These are phyloP conservation scores for Tetramorium parvispinum DNA, from an alignment of 1,140 invertebrate species.

Conservation along the genomic window DNA sequence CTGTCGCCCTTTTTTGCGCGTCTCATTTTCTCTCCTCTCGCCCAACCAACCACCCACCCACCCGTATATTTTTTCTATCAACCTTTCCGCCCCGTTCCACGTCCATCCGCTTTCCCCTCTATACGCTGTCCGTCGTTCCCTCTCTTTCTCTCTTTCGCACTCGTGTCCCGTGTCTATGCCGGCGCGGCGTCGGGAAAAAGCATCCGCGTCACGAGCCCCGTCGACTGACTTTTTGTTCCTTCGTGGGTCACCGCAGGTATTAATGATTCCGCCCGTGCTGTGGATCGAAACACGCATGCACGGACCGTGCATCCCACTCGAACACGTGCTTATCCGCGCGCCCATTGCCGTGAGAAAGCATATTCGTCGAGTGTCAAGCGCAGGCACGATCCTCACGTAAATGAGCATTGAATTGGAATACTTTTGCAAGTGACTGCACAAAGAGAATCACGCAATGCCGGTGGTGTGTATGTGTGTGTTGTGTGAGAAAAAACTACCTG, in stretches of 20 bases:
- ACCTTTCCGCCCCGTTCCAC: slow-evolving; percentile 27
- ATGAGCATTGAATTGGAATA: slow-evolving; percentile 57
- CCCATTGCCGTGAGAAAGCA: slow-evolving; percentile 22
- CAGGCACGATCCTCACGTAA: slow-evolving; percentile 48
- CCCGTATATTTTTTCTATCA: slow-evolving; percentile 58
- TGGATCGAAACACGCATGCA: slow-evolving; percentile 44
- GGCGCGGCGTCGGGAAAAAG: slow-evolving; percentile 6
- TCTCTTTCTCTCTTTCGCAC: background rate
- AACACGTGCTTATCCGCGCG: slow-evolving; percentile 36
- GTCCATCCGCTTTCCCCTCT: slow-evolving; percentile 32
- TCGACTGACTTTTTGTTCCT: slow-evolving; percentile 48
- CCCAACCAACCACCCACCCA: slow-evolving; percentile 11
- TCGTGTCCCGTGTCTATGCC: slow-evolving; percentile 41
- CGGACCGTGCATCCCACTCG: background rate
- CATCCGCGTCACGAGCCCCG: slow-evolving; percentile 38
- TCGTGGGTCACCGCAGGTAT: slow-evolving; percentile 55
- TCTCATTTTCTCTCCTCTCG: slow-evolving; percentile 55
- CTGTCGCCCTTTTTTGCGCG: slow-evolving; percentile 45
- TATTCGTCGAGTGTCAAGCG: slow-evolving; percentile 57
- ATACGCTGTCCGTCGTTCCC: background rate
- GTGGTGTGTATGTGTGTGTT: background rate
- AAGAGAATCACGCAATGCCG: background rate
- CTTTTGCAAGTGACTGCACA: slow-evolving; percentile 10
- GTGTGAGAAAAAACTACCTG: background rate
- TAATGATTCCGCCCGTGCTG: slow-evolving; percentile 50